These are phyloP conservation scores for Pseudopodoces humilis DNA, from an alignment of 2,113 vertebrate genomes.

Conservation along the genomic window DNA sequence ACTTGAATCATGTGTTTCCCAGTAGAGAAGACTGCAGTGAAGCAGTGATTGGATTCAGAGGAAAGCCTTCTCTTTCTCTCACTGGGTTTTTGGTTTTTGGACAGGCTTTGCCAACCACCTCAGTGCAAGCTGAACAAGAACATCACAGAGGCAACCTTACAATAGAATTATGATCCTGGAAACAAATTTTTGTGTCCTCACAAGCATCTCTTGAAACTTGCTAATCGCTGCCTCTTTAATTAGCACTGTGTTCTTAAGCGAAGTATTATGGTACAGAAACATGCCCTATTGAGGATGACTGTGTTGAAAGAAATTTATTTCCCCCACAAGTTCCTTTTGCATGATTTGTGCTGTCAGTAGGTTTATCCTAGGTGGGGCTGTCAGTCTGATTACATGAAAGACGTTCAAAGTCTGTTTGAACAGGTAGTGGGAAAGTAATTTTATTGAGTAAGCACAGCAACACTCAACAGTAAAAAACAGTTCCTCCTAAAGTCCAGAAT, in stretches of 20 bases:
- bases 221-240: neutral
- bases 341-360: neutral
- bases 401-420: neutral
- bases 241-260: neutral
- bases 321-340: neutral
- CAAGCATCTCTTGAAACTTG: neutral
- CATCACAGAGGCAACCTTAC: neutral
- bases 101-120: neutral
- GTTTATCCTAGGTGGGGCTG: constrained; percentile 14
- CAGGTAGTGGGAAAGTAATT: neutral
- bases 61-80: neutral
- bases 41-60: neutral
- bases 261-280: neutral
- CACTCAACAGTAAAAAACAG: neutral
- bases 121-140: neutral
- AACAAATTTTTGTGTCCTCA: neutral
- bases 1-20: neutral
- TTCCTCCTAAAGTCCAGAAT: constrained; percentile 3
- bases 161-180: neutral
- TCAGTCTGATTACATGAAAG: neutral
- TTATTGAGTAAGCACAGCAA: neutral
- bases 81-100: neutral
- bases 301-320: neutral
- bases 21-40: neutral
- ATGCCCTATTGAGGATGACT: neutral